Base-by-base conservation (phyloP, 2,113 vertebrate species). In the Rhinichthys klamathensis region DNA sequence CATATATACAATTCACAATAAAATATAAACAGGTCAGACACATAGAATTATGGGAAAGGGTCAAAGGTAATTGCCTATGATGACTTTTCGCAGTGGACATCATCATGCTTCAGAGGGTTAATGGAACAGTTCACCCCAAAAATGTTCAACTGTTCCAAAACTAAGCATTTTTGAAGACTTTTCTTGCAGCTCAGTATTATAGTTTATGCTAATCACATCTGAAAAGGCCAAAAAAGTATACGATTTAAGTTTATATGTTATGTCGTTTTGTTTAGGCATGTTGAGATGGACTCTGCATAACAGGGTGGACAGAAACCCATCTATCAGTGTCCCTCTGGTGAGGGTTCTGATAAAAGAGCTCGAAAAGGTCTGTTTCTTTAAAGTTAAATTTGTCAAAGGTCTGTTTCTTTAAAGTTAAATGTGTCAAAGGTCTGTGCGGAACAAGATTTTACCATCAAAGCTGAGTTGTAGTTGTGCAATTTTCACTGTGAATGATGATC, bases 271-370 rank as follows among this genome's bases (percentile, higher is more conserved):
- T 82, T 54, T 46, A 98, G 97, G 96, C 32, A 95, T 96, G 94
- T 91, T 96, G 87, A 91, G 96, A 49, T 97, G 96, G 96, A 96
- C 93, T 4, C 87, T 98, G 76, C 96, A 97, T 56, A 97, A 96
- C 92, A 96, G 94, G 84, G 89, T 95, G 0, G 95, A 97, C 32
- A 91, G 93, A 25, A 93, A 95, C 61, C 96, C 95, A 0, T 85
- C 90, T 0, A 92, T 89, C 83, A 94, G 93, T 75, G 85, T 92
- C 0, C 56, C 91, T 18, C 80, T 97, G 90, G 89, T 97, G 82
- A 92, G 65, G 18, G 92, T 96, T 80, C 92, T 97, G 63, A 92
- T 97, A 85, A 94, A 93, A 89, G 96, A 97, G 85, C 92, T 97
- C 88, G 95, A 96, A 83, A 95, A 94, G 95, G 96, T 96, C 87